Percentiles rank a stretch among this genome's conserved stretches.
phyloP scores from a whole-genome alignment of 2,888 invertebrate genomes.

The Apodemia mormo region DNA sequence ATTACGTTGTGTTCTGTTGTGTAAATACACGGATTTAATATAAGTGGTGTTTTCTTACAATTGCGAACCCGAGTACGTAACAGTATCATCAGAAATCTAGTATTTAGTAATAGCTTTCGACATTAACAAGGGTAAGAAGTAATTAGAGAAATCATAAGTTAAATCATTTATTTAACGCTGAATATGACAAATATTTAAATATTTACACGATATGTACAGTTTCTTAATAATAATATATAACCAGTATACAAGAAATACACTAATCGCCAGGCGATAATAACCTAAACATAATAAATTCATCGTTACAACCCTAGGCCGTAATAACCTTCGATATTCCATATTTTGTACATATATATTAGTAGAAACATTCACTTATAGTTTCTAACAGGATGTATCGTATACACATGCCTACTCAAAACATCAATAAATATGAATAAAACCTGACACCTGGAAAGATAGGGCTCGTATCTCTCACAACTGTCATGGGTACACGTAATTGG shows the following conservation, averaged over 20 bases:
- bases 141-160: slow-evolving; percentile 13
- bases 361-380: slow-evolving; percentile 27
- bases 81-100: no score
- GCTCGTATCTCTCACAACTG: slow-evolving; percentile 53
- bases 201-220: slow-evolving; percentile 80
- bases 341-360: slow-evolving; percentile 12
- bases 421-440: slow-evolving; percentile 25
- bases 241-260: slow-evolving; percentile 63
- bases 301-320: slow-evolving; percentile 64
- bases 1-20: no score
- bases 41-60: no score
- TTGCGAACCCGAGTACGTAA: no score
- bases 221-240: slow-evolving; percentile 53
- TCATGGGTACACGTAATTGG: slow-evolving; percentile 31
- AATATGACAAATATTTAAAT: slow-evolving; percentile 65
- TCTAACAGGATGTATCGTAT: slow-evolving; percentile 39
- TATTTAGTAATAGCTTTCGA: no score
- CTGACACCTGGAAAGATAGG: slow-evolving; percentile 53
- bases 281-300: slow-evolving; percentile 75
- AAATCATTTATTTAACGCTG: slow-evolving; percentile 68
- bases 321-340: slow-evolving; percentile 3
- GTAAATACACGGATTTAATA: no score
- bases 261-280: slow-evolving; percentile 65
- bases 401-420: slow-evolving; percentile 36
- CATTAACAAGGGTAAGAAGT: neutral